These are phyloP conservation scores for Micropoecilia bifurca DNA, from an alignment of 2,797 vertebrate species.

Conservation along the genomic window DNA sequence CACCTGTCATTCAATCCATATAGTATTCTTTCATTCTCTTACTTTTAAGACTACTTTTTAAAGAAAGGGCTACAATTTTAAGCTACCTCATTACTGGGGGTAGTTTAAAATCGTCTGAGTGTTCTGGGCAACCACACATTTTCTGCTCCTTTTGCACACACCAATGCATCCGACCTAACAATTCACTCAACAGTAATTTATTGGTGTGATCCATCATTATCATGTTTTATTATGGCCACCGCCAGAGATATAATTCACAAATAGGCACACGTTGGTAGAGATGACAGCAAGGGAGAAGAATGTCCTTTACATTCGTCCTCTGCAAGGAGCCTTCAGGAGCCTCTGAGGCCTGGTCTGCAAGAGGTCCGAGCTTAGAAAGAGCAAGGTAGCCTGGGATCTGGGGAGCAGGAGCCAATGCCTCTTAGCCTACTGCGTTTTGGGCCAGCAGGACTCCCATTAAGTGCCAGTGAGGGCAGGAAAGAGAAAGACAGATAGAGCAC, in stretches of 20 bases:
- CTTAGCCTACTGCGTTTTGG: constrained; percentile 70
- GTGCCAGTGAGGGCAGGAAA: constrained; percentile 44
- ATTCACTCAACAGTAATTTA: constrained; percentile 83
- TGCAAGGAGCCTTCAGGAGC: constrained; percentile 72
- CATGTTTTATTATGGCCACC: constrained; percentile 84
- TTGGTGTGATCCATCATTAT: constrained; percentile 84
- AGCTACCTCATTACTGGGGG: not conserved
- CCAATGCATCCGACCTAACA: constrained; percentile 71
- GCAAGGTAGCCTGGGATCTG: constrained; percentile 55
- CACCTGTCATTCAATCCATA: not conserved
- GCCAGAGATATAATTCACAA: constrained; percentile 82
- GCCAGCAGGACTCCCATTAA: constrained; percentile 70
- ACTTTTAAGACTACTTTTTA: not conserved
- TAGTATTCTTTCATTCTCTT: not conserved
- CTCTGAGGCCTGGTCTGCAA: constrained; percentile 58
- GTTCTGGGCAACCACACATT: constrained; percentile 54
- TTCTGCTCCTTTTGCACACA: constrained; percentile 54
- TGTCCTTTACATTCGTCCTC: constrained; percentile 82
- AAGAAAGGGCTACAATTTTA: not conserved
- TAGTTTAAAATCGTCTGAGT: constrained; percentile 46
- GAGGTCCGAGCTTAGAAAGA: constrained; percentile 64
- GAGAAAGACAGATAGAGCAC: constrained; percentile 38
- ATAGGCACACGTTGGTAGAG: constrained; percentile 67
- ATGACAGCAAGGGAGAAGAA: constrained; percentile 79
- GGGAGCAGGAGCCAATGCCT: constrained; percentile 70